Evolutionary conservation across 2,797 vertebrate species (phyloP).

Genomic region (Ptychobarbus kaznakovi): DNA sequence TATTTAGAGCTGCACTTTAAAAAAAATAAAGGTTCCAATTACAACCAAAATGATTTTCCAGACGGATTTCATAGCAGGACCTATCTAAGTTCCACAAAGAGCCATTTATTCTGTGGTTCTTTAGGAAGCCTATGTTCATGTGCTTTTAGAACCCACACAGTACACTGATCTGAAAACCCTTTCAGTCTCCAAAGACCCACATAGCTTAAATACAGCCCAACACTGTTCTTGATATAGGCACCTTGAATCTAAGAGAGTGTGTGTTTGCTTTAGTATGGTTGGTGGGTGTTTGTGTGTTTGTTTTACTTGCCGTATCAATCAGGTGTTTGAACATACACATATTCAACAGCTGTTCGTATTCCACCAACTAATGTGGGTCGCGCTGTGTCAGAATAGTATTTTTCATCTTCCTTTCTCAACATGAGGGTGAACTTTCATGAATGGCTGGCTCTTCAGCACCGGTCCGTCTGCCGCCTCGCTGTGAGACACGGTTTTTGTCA

Average conservation of each 20-base stretch:
- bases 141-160: not conserved
- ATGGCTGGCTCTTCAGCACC: slow-evolving; percentile 62
- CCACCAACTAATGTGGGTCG: slow-evolving; percentile 52
- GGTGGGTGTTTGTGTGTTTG: slow-evolving; percentile 35
- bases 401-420: slow-evolving; percentile 53
- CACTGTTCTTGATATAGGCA: not conserved
- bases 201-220: not conserved
- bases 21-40: slow-evolving; percentile 19
- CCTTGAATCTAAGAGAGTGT: not conserved
- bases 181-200: not conserved
- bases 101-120: not conserved
- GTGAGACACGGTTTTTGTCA: slow-evolving; percentile 64
- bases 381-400: slow-evolving; percentile 67
- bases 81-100: slow-evolving; percentile 14
- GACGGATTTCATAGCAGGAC: slow-evolving; percentile 1
- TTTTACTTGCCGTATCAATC: slow-evolving; percentile 34
- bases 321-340: slow-evolving; percentile 7
- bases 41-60: slow-evolving; percentile 21
- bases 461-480: slow-evolving; percentile 68
- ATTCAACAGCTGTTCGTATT: slow-evolving; percentile 69
- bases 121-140: not conserved
- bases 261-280: not conserved
- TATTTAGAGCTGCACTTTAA: slow-evolving; percentile 1
- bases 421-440: slow-evolving; percentile 53
- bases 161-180: not conserved